Evolutionary conservation across 2,888 invertebrate genomes (phyloP), one percentile per base, ranked within the genome.

Genomic region (Glaucopsyche alexis): DNA sequence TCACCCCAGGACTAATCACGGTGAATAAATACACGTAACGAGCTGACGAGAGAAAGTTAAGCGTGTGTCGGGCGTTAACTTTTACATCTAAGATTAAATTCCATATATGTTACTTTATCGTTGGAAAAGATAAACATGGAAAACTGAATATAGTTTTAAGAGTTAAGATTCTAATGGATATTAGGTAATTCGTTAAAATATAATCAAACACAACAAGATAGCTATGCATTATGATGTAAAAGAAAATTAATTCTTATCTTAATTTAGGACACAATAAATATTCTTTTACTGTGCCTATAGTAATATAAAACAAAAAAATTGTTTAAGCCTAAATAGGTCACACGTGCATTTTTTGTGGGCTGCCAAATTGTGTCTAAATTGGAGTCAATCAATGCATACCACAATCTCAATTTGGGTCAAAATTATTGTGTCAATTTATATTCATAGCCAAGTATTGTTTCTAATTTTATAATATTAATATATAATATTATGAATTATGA

Each of bases 1-100:
- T 87, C 89, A 84, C 87, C 87, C 85, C 84, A 83, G 85, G 88
- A 91, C 87, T 90, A 90, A 90, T 91, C 88, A 87, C 85, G 87
- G 84, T 87, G 88, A 91, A 91, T 90, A 91, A 90, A 91, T 86
- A 90, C 88, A 88, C 80, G 87, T 91, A 92, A 92, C 89, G 89
- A 91, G 88, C 89, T 90, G 91, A 85, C 85, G 87, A 91, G 88
- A 87, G 86, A 86, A 88, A 89, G 88, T 90, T 91, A 87, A 90
- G 86, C 88, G 87, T 84, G 85, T 83, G 84, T 82, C 82, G 83
- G 82, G 82, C 85, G 82, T 80, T 67, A 74, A 67, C 75, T 69
- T 80, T 80, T 29, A 69, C 49, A 14, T 67, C 19, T 60, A 7
- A 52, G 11, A 52, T 29, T 3, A 29, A 29, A 29, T 29, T 29